Percentiles rank a stretch among this genome's conserved stretches.
These are phyloP conservation scores for Resseliella maxima DNA, from an alignment of 2,888 invertebrate genomes.

Conservation along the genomic window DNA sequence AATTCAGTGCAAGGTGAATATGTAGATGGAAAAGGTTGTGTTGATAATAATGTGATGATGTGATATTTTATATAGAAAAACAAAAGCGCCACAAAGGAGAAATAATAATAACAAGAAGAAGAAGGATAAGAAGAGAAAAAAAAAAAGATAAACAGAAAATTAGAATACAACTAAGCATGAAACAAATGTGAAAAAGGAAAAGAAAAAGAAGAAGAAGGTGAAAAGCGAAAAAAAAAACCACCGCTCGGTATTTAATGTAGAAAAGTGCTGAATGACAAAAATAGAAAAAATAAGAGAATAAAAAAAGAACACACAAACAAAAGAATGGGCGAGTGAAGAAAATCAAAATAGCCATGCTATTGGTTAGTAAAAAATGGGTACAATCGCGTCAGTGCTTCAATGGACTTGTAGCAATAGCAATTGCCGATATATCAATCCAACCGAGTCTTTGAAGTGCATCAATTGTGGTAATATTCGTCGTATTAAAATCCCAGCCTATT, in stretches of 20 bases:
- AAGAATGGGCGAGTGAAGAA: background rate
- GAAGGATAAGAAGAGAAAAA: background rate
- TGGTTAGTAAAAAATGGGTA: conserved; percentile 75
- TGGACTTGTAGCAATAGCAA: conserved; percentile 91
- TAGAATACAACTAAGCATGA: background rate
- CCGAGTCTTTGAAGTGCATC: conserved; percentile 84
- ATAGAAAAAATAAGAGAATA: conserved; percentile 51
- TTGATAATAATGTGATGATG: background rate
- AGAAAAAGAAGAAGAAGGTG: too few species aligned
- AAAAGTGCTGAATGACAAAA: conserved; percentile 5
- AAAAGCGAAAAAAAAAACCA: too few species aligned
- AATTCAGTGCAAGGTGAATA: background rate
- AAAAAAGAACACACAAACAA: background rate
- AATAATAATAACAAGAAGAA: background rate
- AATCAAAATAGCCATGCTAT: conserved; percentile 60
- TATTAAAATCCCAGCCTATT: conserved; percentile 57
- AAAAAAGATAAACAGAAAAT: conserved; percentile 16
- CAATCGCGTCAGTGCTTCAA: conserved; percentile 93
- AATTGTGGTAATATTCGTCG: conserved; percentile 77
- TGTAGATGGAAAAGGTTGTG: background rate
- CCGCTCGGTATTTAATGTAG: background rate
- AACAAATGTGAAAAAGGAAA: background rate
- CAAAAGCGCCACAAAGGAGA: background rate
- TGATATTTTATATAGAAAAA: background rate
- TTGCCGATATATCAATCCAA: conserved; percentile 80